phyloP scores from a whole-genome alignment of 1,140 invertebrate species.

The Wasmannia auropunctata region DNA sequence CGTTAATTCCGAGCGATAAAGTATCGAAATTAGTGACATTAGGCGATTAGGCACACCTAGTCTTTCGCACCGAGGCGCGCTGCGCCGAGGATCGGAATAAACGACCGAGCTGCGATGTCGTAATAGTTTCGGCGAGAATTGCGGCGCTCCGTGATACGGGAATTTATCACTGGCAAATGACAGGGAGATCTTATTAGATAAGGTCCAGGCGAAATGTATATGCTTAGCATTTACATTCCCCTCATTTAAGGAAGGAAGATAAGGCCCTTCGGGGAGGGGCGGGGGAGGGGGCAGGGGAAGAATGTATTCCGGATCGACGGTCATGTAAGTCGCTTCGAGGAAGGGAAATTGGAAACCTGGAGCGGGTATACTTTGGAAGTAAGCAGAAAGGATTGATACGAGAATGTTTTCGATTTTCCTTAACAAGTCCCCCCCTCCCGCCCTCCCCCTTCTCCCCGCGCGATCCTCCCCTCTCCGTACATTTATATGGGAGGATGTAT shows the following conservation, averaged over 20 bases:
- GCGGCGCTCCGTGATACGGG: too few relatives aligned
- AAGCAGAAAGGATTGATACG: conserved; percentile 64
- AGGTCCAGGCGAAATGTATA: neutral
- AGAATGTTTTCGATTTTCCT: conserved; percentile 77
- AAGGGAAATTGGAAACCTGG: conserved; percentile 20
- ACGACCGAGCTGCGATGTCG: neutral
- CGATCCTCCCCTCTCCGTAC: conserved; percentile 77
- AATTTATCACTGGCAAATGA: conserved; percentile 15
- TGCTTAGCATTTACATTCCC: neutral
- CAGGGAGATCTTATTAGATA: conserved; percentile 12
- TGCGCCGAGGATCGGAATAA: conserved; percentile 6
- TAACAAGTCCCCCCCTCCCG: too few relatives aligned
- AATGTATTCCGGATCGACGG: neutral
- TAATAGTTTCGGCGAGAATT: neutral
- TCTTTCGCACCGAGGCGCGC: neutral
- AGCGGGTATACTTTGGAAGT: conserved; percentile 59
- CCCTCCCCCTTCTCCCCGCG: too few relatives aligned
- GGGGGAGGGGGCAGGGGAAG: too few relatives aligned
- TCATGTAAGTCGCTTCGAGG: conserved; percentile 1
- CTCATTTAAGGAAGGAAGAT: conserved; percentile 3
- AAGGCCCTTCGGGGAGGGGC: neutral
- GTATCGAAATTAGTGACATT: conserved; percentile 50
- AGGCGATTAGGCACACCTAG: conserved; percentile 42
- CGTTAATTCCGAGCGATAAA: conserved; percentile 47
- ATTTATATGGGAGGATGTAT: conserved; percentile 81